Percentiles rank a stretch among this genome's conserved stretches.
These are phyloP conservation scores for Zophobas morio DNA, from an alignment of 1,140 invertebrate species.

Conservation along the genomic window DNA sequence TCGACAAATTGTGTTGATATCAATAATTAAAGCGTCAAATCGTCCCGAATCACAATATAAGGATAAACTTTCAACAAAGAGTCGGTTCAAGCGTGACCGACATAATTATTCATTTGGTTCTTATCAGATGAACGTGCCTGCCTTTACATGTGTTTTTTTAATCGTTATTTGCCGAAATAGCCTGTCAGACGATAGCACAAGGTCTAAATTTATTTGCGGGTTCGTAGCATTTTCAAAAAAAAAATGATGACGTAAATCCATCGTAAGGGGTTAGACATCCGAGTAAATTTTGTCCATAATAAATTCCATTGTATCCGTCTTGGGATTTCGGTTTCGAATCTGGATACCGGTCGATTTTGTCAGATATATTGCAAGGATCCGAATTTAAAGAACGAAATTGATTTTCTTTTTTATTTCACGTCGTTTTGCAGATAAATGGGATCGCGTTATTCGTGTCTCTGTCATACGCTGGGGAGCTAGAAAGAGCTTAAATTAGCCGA, in stretches of 20 bases:
- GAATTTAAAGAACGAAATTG: background rate
- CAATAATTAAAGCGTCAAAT: conserved; percentile 6
- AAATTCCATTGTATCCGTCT: background rate
- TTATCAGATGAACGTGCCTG: background rate
- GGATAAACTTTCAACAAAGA: background rate
- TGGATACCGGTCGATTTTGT: background rate
- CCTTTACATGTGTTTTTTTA: conserved; percentile 11
- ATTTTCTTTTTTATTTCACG: background rate
- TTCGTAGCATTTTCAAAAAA: no score
- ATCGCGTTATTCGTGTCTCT: background rate
- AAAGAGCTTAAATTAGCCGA: background rate
- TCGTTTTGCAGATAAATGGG: background rate
- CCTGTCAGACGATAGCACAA: background rate
- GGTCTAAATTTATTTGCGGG: no score
- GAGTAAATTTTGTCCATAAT: background rate
- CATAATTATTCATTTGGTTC: background rate
- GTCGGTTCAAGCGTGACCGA: background rate
- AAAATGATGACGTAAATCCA: background rate
- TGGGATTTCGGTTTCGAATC: background rate
- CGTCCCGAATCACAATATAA: background rate
- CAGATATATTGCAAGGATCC: background rate
- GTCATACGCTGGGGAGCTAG: background rate
- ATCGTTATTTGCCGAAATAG: background rate
- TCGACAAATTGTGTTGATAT: background rate
- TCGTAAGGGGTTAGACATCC: background rate